Conservation (phyloP, 2,888 invertebrate genomes). For the Stenchaetothrips biformis region DNA sequence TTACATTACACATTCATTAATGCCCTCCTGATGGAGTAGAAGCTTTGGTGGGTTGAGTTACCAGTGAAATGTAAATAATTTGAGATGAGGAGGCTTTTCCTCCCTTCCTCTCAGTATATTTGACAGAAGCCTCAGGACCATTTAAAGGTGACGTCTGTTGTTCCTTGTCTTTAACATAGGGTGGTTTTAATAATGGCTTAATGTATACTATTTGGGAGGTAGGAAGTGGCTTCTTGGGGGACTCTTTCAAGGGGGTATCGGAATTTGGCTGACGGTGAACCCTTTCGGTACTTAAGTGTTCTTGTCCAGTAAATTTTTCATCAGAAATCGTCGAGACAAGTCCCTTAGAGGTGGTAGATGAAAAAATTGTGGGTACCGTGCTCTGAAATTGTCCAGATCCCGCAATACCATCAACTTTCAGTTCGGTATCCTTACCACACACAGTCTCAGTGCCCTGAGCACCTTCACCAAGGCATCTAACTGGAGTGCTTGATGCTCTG, state of each 20-base stretch:
- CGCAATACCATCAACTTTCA: too few species aligned
- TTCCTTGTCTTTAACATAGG: not conserved
- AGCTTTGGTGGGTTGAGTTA: not conserved
- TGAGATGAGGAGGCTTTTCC: not conserved
- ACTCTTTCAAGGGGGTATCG: not conserved
- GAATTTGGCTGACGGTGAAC: not conserved
- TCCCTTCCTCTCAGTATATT: not conserved
- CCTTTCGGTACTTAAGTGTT: too few species aligned
- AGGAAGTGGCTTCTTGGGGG: not conserved
- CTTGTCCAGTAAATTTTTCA: too few species aligned
- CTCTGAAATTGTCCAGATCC: too few species aligned
- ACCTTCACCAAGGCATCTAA: too few species aligned
- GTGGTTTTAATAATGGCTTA: not conserved
- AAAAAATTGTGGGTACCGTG: too few species aligned
- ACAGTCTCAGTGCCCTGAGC: too few species aligned
- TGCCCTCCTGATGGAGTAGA: not conserved
- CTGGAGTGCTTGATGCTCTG: too few species aligned
- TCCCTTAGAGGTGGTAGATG: too few species aligned
- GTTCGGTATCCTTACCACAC: too few species aligned
- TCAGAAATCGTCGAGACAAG: too few species aligned
- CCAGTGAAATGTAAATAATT: not conserved
- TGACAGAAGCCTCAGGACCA: not conserved
- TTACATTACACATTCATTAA: too few species aligned
- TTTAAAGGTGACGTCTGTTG: not conserved
- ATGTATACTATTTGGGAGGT: constrained; percentile 2